Base-by-base conservation (phyloP, 2,888 invertebrate genomes). In the Dryadula phaetusa region DNA sequence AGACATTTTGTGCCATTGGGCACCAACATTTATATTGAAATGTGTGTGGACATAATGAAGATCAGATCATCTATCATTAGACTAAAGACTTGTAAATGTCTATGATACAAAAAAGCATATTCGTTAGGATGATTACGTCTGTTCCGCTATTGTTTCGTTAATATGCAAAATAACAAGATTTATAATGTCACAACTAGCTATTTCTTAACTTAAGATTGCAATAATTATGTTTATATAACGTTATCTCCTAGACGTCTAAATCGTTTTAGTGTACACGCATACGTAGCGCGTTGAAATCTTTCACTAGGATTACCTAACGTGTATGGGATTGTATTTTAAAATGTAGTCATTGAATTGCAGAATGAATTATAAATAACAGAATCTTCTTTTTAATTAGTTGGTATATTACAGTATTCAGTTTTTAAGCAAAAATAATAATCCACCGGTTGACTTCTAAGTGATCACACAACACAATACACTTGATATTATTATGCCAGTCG, bases 271-370 rank as follows among this genome's bases (percentile, higher is more conserved):
- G 25, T 28, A 46, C 42, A 64, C 63, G 46, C 49, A 52, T 52
- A n/a, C 54, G 63, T 14, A 60, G 66, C 68, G 72, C 75, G 75
- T 76, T 75, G 71, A 74, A 72, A 70, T 75, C 77, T 76, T 73
- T 75, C 62, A 70, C 69, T 72, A 53, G 62, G 16, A 65, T 65
- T 70, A 64, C 64, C 54, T 67, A 67, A 63, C 60, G 32, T 28
- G 7, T 58, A 42, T 52, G 20, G 16, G 12, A 20, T 34, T 32
- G 25, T 62, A 42, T 12, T n/a, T 40, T 37, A 22, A 22, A 10
- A 8, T 56, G 56, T 56, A 22, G 5, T 14, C 14, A 56, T 16
- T 37, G 10, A 46, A 18, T 20, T 1, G 12, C 20, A 1, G 8
- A 10, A 20, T 14, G 28, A 28, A 28, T 28, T 4, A 28, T 28